Base-by-base conservation (phyloP, 2,888 invertebrate genomes). In the Pandemis cinnamomeana region DNA sequence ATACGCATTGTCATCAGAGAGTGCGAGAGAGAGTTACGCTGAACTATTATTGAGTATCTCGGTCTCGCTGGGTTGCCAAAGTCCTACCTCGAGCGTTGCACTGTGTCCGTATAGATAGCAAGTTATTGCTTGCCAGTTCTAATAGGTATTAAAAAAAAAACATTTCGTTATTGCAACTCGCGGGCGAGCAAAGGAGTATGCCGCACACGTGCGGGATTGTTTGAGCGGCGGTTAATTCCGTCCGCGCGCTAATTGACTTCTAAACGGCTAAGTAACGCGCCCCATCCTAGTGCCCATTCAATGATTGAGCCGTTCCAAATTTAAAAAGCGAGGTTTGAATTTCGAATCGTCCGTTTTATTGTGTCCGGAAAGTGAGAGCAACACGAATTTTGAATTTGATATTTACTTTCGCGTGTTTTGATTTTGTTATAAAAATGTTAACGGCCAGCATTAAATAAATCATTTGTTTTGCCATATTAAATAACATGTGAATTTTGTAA, bases 181-280 rank as follows among this genome's bases (percentile, higher is more conserved):
- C 48, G n/a, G 51, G 67, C 51, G 42, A 8, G n/a, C 2, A 7
- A 64, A 13, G 73, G 69, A 73, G 6, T 13, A 8, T 5, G 2
- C 60, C 85, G 85, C 91, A 86, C 87, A 87, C 88, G 88, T 84
- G 86, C 86, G 83, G 78, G 80, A 82, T 82, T 83, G 83, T 83
- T 83, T 84, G 81, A 76, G 77, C 78, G 77, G 83, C 78, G 84
- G 87, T 86, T 89, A 89, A 89, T 85, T 89, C 85, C 80, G 88
- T 87, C 84, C 82, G 86, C 80, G 67, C 79, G 83, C 88, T 92
- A 91, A 92, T 92, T 91, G 91, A 91, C 88, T 89, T 84, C 88
- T 88, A 88, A 90, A 89, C 88, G 83, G 85, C 84, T 82, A 83
- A 83, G 83, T 86, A 86, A 85, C 85, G 83, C 80, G 80, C 58